phyloP scores from a whole-genome alignment of 1,140 invertebrate genomes.

The Sitobion miscanthi region DNA sequence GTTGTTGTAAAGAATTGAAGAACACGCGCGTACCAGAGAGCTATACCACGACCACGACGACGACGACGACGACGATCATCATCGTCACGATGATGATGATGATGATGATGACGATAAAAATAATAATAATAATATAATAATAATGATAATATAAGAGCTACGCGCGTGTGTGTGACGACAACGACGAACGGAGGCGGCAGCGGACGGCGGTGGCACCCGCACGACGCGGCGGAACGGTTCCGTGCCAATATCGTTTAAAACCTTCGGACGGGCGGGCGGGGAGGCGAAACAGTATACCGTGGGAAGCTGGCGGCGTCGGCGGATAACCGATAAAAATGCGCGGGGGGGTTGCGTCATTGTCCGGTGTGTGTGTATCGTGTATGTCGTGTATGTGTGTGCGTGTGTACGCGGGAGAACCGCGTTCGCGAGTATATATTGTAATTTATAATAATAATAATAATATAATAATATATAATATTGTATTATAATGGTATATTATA shows the following conservation, averaged over 20 bases:
- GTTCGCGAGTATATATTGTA: not conserved
- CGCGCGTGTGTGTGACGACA: not conserved
- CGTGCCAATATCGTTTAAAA: conserved; percentile 33
- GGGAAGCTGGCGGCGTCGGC: conserved; percentile 37
- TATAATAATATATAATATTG: not conserved
- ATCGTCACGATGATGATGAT: too few relatives aligned
- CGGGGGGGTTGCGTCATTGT: conserved; percentile 53
- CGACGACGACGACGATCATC: not conserved
- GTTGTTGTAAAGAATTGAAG: not conserved
- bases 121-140: not conserved
- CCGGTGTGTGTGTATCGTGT: not conserved
- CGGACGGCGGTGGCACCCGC: not conserved
- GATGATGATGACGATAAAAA: not conserved
- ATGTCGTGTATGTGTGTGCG: not conserved
- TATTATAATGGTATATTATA: not conserved
- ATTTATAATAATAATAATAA: conserved; percentile 31
- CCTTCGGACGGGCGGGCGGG: not conserved
- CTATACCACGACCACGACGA: not conserved
- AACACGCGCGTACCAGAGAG: not conserved
- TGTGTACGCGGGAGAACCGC: not conserved
- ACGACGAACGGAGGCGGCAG: not conserved
- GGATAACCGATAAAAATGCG: conserved; percentile 41
- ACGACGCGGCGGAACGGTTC: conserved; percentile 37
- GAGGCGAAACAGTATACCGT: conserved; percentile 47
- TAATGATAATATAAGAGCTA: not conserved